A percentile compares a stretch with the other conserved stretches of the same genome.
Conservation (phyloP, 2,113 vertebrate genomes). For the Pituophis catenifer region DNA sequence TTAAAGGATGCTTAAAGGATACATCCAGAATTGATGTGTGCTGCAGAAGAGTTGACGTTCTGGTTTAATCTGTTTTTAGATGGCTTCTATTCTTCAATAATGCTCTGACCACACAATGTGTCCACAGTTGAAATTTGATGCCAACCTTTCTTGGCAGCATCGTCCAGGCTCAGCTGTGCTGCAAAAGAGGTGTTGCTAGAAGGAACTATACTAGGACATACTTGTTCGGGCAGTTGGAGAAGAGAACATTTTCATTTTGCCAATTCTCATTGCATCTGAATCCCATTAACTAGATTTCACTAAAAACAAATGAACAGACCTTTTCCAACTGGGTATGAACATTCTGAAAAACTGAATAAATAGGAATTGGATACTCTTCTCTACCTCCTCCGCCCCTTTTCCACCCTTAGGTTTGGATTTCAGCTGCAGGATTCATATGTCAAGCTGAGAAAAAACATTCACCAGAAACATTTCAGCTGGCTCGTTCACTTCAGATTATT, state of each 20-base stretch:
- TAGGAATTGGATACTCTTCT: neutral
- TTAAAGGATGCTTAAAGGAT: neutral
- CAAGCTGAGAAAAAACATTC: conserved; percentile 33
- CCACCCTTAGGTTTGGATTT: conserved; percentile 26
- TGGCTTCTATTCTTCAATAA: neutral
- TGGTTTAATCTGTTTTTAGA: neutral
- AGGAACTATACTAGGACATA: neutral
- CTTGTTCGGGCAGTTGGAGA: accelerated
- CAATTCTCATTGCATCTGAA: neutral
- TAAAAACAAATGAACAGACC: neutral
- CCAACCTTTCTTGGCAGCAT: neutral
- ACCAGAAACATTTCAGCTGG: conserved; percentile 28
- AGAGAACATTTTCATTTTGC: neutral
- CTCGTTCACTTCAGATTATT: accelerated
- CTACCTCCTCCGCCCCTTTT: neutral
- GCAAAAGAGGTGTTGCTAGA: neutral
- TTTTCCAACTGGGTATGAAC: neutral
- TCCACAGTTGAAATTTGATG: neutral
- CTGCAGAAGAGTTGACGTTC: neutral
- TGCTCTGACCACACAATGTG: neutral
- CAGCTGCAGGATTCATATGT: conserved; percentile 32
- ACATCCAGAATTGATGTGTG: neutral
- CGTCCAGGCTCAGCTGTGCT: neutral
- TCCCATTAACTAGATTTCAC: neutral
- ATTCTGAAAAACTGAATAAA: neutral